A percentile compares a stretch with the other conserved stretches of the same genome.
Conservation (phyloP, 2,888 invertebrate genomes). For the Leptopilina drosophilae region DNA sequence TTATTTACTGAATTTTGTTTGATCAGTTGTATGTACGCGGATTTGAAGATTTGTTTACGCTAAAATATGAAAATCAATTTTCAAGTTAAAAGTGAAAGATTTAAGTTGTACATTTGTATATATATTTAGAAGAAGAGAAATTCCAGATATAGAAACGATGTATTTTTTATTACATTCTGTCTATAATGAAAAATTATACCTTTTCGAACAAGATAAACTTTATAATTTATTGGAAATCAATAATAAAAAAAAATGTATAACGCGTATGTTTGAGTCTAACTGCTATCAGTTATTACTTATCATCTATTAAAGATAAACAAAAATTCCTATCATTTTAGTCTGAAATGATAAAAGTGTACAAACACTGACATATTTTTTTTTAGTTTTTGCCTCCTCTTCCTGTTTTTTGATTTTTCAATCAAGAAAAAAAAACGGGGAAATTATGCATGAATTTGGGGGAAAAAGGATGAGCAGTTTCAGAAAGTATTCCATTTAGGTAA, state of each 20-base stretch:
- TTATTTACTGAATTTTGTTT: background rate
- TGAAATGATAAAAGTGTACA: background rate
- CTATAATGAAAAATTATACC: background rate
- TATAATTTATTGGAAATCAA: constrained; percentile 9
- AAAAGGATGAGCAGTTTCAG: background rate
- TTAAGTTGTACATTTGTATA: too few species aligned
- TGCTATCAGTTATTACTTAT: constrained; percentile 8
- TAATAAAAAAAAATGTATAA: background rate
- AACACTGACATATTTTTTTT: background rate
- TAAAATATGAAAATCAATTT: background rate
- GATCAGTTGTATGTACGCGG: background rate
- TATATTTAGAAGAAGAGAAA: too few species aligned
- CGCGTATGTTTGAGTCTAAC: background rate
- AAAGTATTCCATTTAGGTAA: background rate
- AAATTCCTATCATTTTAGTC: background rate
- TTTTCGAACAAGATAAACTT: background rate
- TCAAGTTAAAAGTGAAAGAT: too few species aligned
- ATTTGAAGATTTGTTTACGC: background rate
- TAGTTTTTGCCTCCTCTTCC: background rate
- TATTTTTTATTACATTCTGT: too few species aligned
- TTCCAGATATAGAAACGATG: background rate
- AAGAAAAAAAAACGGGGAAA: background rate
- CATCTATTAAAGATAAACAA: constrained; percentile 12
- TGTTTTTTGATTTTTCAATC: background rate
- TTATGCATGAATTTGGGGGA: background rate